phyloP scores from a whole-genome alignment of 2,113 vertebrate genomes.

The Pavo muticus region DNA sequence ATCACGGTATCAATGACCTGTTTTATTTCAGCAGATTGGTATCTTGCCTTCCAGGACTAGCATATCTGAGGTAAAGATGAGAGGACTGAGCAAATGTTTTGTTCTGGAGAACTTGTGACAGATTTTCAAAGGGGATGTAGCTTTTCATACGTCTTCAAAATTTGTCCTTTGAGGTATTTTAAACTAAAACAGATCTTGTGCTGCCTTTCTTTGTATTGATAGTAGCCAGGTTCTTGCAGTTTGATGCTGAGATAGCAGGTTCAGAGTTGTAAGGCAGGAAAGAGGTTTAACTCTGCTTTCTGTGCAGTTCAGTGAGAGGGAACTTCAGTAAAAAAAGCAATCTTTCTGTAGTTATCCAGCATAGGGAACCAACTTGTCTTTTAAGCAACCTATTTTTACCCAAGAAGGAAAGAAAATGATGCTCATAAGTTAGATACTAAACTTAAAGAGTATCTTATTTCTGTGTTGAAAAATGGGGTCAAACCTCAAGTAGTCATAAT shows the following conservation, averaged over 20 bases:
- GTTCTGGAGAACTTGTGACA: neutral
- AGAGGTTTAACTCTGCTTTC: neutral
- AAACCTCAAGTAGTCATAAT: neutral
- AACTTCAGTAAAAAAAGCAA: neutral
- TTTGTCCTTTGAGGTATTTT: neutral
- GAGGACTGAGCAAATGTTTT: neutral
- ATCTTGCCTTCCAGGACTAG: neutral
- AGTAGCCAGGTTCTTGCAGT: neutral
- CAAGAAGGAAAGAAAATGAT: neutral
- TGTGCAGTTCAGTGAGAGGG: neutral
- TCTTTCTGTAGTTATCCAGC: neutral
- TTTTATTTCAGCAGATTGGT: neutral
- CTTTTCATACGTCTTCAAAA: slow-evolving; percentile 16
- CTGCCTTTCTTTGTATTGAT: neutral
- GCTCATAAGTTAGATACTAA: neutral
- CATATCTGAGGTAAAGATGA: neutral
- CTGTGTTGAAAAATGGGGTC: neutral
- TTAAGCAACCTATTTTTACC: neutral
- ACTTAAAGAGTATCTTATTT: neutral
- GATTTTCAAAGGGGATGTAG: neutral
- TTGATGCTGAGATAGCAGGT: neutral
- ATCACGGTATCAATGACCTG: neutral
- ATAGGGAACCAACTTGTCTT: neutral
- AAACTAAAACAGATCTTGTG: neutral
- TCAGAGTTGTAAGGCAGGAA: neutral